phyloP scores from a whole-genome alignment of 2,797 vertebrate species.

The Gymnodraco acuticeps region DNA sequence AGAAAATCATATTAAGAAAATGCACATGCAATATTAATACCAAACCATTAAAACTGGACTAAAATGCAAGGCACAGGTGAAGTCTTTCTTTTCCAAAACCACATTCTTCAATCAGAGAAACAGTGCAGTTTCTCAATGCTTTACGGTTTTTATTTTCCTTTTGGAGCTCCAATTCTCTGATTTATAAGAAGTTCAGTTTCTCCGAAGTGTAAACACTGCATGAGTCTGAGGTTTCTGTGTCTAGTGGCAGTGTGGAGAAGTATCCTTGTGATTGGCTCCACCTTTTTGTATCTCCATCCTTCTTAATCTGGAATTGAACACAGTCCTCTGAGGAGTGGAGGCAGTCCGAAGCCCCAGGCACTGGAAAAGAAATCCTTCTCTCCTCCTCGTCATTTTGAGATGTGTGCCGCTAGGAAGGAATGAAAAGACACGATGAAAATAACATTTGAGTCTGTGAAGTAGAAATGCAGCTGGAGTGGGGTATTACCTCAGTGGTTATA shows the following conservation, averaged over 20 bases:
- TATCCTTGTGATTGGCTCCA: constrained; percentile 54
- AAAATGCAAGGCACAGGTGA: constrained; percentile 67
- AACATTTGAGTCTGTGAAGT: neutral
- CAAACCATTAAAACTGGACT: constrained; percentile 37
- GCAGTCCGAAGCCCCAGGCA: constrained; percentile 76
- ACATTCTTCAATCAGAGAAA: constrained; percentile 6
- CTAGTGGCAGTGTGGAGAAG: constrained; percentile 76
- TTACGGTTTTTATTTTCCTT: constrained; percentile 4
- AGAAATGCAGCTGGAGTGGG: neutral
- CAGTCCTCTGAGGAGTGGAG: constrained; percentile 78
- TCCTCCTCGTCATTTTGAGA: constrained; percentile 42
- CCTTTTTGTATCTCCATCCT: constrained; percentile 45
- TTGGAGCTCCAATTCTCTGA: neutral
- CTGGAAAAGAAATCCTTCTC: constrained; percentile 66
- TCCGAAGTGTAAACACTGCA: constrained; percentile 81
- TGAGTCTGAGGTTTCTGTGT: constrained; percentile 70
- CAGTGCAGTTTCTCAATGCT: constrained; percentile 11
- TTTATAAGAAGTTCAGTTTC: constrained; percentile 78
- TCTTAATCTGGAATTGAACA: constrained; percentile 77
- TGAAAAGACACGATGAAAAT: neutral
- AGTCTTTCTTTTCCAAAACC: constrained; percentile 25
- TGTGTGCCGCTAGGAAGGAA: constrained; percentile 35
- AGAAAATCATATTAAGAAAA: constrained; percentile 38
- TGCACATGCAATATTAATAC: constrained; percentile 50
- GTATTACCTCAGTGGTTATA: constrained; percentile 58